phyloP scores from a whole-genome alignment of 2,113 vertebrate species.

The Tachuris rubrigastra region DNA sequence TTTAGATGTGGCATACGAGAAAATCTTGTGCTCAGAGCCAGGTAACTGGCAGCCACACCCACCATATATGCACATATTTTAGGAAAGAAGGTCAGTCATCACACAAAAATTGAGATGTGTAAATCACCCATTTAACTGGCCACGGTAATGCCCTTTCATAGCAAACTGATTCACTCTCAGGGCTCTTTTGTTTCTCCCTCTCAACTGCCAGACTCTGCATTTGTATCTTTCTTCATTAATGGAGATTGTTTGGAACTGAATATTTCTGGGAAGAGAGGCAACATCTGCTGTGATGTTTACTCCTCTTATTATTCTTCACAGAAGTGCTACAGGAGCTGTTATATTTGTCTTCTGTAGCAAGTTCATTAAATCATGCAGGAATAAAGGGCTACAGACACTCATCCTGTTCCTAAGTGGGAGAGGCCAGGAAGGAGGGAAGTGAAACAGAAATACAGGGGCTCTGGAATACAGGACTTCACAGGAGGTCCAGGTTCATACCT shows the following conservation, averaged over 20 bases:
- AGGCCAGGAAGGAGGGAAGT: background rate
- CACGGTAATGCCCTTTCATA: background rate
- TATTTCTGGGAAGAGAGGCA: background rate
- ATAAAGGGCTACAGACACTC: background rate
- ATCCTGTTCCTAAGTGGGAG: background rate
- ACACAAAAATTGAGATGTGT: background rate
- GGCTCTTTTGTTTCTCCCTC: background rate
- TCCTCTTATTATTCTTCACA: background rate
- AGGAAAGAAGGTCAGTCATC: background rate
- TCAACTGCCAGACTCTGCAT: background rate
- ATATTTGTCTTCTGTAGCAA: background rate
- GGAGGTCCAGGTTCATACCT: background rate
- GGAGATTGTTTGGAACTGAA: constrained; percentile 13
- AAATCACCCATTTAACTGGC: background rate
- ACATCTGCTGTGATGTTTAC: constrained; percentile 13
- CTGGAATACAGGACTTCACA: background rate
- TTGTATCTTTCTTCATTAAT: constrained; percentile 32
- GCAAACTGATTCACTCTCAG: background rate
- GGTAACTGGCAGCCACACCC: background rate
- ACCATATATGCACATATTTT: background rate
- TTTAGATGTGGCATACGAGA: background rate
- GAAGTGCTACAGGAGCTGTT: background rate
- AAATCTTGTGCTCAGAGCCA: background rate
- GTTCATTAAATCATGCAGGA: background rate
- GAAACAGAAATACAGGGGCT: background rate